Percentiles rank a stretch among this genome's conserved stretches.
These are phyloP conservation scores for Sebastes kiyomatsui DNA, from an alignment of 2,797 vertebrate species.

Conservation along the genomic window DNA sequence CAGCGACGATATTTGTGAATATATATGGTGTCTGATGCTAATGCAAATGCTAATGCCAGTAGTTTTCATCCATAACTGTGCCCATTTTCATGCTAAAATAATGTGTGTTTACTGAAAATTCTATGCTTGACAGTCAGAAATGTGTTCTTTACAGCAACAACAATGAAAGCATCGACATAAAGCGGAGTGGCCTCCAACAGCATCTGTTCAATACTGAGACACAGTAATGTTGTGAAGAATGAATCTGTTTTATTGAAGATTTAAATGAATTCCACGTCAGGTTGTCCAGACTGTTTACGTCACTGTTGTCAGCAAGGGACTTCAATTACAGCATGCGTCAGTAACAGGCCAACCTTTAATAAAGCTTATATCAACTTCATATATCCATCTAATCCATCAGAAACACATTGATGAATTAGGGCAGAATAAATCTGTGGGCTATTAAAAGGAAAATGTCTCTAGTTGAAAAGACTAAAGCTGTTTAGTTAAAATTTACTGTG, in stretches of 20 bases:
- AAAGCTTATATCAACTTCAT: background rate
- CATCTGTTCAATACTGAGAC: background rate
- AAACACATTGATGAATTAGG: background rate
- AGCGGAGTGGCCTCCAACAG: background rate
- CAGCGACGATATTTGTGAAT: background rate
- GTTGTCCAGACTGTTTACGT: conserved; percentile 6
- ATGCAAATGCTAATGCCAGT: background rate
- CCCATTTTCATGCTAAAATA: background rate
- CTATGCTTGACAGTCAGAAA: background rate
- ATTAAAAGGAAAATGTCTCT: background rate
- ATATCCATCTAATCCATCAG: background rate
- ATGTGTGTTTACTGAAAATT: background rate
- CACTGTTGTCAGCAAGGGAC: background rate
- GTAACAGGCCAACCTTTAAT: background rate
- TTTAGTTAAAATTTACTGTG: background rate
- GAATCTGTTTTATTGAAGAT: background rate
- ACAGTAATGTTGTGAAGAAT: background rate
- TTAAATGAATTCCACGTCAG: background rate
- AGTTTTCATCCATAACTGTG: background rate
- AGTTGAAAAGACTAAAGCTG: background rate
- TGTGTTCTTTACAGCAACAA: background rate
- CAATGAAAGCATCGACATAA: background rate
- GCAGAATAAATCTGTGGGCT: background rate
- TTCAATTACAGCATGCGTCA: background rate
- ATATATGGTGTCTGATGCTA: background rate